Conservation (phyloP, 2,888 invertebrate genomes). For the Parnassius smintheus region DNA sequence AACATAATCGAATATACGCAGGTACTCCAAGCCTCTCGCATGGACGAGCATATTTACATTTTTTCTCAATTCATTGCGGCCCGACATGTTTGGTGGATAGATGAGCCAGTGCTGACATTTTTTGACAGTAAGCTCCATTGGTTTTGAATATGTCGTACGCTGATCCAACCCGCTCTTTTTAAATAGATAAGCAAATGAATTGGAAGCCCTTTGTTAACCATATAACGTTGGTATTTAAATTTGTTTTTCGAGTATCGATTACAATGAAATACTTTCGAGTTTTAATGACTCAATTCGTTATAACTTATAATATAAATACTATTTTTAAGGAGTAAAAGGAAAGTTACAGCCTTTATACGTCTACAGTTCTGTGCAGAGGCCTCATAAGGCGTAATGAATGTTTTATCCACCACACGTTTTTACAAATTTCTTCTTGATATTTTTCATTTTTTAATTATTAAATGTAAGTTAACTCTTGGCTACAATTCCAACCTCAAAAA, state of each 20-base stretch:
- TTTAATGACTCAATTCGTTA: not conserved
- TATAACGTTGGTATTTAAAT: constrained; percentile 46
- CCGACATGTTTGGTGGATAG: constrained; percentile 55
- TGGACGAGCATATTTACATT: constrained; percentile 60
- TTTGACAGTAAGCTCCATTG: constrained; percentile 78
- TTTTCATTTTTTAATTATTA: too few relatives aligned
- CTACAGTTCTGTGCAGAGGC: too few relatives aligned
- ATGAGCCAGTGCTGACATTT: constrained; percentile 63
- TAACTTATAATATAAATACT: too few relatives aligned
- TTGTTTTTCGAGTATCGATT: constrained; percentile 37
- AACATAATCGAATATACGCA: constrained; percentile 27
- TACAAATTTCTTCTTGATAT: too few relatives aligned
- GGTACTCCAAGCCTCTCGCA: constrained; percentile 37
- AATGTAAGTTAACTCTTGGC: too few relatives aligned
- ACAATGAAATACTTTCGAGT: constrained; percentile 43
- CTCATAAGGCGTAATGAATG: too few relatives aligned
- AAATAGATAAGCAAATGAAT: constrained; percentile 79
- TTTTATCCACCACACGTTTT: too few relatives aligned
- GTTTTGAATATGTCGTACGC: constrained; percentile 69
- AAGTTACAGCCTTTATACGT: too few relatives aligned
- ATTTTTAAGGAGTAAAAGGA: too few relatives aligned
- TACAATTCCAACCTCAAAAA: too few relatives aligned
- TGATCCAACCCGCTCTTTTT: constrained; percentile 65
- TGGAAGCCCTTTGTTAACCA: constrained; percentile 69
- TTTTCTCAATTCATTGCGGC: constrained; percentile 59